Conservation (phyloP, 2,797 vertebrate species). For the Esox lucius region DNA sequence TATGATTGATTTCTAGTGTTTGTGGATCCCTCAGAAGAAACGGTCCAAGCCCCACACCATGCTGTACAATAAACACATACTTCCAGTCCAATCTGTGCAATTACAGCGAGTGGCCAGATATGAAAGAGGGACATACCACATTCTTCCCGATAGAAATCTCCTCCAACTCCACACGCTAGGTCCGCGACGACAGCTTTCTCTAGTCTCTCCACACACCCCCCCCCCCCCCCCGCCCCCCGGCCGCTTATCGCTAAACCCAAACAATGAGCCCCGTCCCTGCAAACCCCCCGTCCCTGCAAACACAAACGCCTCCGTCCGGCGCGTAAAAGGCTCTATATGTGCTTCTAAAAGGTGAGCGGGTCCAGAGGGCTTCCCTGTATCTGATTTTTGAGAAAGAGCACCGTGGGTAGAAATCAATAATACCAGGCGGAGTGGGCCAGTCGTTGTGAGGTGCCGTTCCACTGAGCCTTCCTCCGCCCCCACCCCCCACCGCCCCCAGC, state of each 20-base stretch:
- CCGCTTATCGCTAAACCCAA: conserved; percentile 56
- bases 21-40: conserved; percentile 11
- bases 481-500: conserved; percentile 23
- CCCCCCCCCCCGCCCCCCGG: no score
- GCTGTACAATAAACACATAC: neutral
- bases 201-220: conserved; percentile 51
- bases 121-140: conserved; percentile 47
- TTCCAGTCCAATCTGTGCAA: conserved; percentile 23
- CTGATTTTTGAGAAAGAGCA: conserved; percentile 99
- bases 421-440: conserved; percentile 77
- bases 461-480: conserved; percentile 63
- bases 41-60: neutral
- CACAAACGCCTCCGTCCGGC: conserved; percentile 44
- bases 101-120: neutral
- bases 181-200: conserved; percentile 28
- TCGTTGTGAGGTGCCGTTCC: conserved; percentile 68
- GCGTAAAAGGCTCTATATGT: conserved; percentile 86
- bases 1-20: neutral
- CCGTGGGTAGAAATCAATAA: conserved; percentile 95
- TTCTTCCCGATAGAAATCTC: conserved; percentile 57
- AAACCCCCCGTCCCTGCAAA: conserved; percentile 35
- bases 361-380: conserved; percentile 90
- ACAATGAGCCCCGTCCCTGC: conserved; percentile 48
- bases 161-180: conserved; percentile 43
- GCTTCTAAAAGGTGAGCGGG: conserved; percentile 97